Conservation (phyloP, 2,113 vertebrate genomes). For the Rhinoptilus africanus region DNA sequence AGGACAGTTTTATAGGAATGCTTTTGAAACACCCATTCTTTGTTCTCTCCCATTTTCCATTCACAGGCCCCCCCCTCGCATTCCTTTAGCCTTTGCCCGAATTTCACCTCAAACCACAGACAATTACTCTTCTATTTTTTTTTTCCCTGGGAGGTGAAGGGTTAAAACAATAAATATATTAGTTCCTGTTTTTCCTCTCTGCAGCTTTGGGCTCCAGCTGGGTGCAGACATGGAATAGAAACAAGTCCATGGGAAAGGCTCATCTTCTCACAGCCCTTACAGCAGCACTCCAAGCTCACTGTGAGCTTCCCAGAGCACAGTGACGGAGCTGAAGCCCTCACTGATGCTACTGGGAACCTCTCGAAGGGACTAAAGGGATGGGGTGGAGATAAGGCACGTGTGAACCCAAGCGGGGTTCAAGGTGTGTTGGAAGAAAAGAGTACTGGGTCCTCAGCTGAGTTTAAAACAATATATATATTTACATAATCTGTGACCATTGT, state of each 20-base stretch:
- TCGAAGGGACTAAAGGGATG: neutral
- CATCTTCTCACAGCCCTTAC: constrained; percentile 37
- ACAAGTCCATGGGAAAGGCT: constrained; percentile 55
- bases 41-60: neutral
- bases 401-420: neutral
- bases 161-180: constrained; percentile 57
- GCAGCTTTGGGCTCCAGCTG: constrained; percentile 51
- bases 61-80: neutral
- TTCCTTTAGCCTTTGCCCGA: neutral
- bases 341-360: neutral
- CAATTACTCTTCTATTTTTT: neutral
- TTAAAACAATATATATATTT: neutral
- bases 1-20: neutral
- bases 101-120: constrained; percentile 5
- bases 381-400: neutral
- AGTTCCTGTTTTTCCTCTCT: constrained; percentile 43
- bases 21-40: neutral
- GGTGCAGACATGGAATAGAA: constrained; percentile 14
- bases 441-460: neutral
- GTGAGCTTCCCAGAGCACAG: neutral
- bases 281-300: neutral
- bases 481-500: neutral
- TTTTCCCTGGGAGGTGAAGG: neutral
- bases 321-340: neutral
- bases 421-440: neutral